Evolutionary conservation across 2,888 invertebrate genomes (phyloP).

Genomic region (Acanthosepion esculentum): DNA sequence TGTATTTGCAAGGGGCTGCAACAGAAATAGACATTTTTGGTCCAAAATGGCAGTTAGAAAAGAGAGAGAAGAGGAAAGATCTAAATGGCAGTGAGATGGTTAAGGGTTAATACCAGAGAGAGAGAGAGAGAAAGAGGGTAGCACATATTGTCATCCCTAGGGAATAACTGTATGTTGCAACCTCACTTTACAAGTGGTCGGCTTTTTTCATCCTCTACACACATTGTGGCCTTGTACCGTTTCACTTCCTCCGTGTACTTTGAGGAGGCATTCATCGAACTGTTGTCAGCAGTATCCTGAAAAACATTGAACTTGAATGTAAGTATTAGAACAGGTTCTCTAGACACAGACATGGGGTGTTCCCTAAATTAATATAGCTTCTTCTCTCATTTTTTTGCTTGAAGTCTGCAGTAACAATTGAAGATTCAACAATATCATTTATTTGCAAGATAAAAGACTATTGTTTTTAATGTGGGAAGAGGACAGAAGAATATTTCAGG

Average conservation of each 20-base stretch:
- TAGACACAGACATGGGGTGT: background rate
- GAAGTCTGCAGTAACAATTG: background rate
- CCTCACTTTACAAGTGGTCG: slow-evolving; percentile 80
- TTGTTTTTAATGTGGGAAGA: background rate
- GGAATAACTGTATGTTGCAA: background rate
- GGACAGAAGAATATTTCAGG: background rate
- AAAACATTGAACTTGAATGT: slow-evolving; percentile 25
- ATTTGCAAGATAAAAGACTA: background rate
- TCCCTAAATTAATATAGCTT: background rate
- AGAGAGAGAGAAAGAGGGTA: background rate
- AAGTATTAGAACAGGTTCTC: slow-evolving; percentile 22
- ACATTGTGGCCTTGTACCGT: slow-evolving; percentile 91
- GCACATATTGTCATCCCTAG: background rate
- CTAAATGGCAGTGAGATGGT: slow-evolving; percentile 17
- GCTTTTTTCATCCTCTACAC: slow-evolving; percentile 87
- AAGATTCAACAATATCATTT: background rate
- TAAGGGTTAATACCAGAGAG: background rate
- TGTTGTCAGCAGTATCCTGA: slow-evolving; percentile 42
- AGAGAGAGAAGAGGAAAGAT: background rate
- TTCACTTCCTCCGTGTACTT: slow-evolving; percentile 94
- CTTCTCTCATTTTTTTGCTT: background rate
- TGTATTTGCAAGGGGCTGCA: background rate
- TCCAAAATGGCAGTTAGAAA: background rate
- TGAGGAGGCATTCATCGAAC: slow-evolving; percentile 89
- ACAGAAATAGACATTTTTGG: slow-evolving; percentile 2